Evolutionary conservation across 2,888 invertebrate genomes (phyloP), one percentile per base, ranked within the genome.

Genomic region (Acleris laterana): DNA sequence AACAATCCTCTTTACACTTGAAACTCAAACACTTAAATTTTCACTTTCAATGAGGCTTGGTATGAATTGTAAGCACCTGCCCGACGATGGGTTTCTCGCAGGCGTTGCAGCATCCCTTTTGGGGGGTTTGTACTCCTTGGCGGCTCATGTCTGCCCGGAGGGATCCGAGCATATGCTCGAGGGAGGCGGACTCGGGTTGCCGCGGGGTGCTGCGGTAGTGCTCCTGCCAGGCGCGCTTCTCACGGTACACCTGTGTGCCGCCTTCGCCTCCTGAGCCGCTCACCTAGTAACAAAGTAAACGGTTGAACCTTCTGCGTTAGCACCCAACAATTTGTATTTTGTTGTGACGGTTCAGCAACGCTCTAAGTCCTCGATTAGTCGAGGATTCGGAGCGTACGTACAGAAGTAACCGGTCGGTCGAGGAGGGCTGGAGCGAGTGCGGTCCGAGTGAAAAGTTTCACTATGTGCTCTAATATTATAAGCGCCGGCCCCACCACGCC

Each of bases 1-100:
- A 75, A 81, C 65, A 79, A 81, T 75, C 74, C 65, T 19, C 61
- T 42, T 13, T 46, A 66, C 72, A 71, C 69, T 69, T 61, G 69
- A 72, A 20, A 51, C 44, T 53, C 28, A 52, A 13, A 57, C 58
- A 60, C 58, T 61, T 20, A n/a, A 42, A 17, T 28, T 32, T 32
- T 19, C 71, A 70, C 70, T 55, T 64, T 53, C 19, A 59, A 20
- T 42, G 38, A 20, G 3, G 28, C 17, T 13, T 13, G 38, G 52
- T 7, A 32, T 7, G 16, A 17, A 13, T 28, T 7, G 13, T 66
- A 59, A 76, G 72, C 82, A 95, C 96, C 96, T 99, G 99, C 77
- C 99, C 99, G 69, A 99, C 98, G 90, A 99, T 99, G 73, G 99
- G 98, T 83, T 99, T 99, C 89, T 98, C 98, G 94, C 99, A 99